Evolutionary conservation across 2,888 invertebrate species (phyloP).

Genomic region (Philhelius pedissequus): DNA sequence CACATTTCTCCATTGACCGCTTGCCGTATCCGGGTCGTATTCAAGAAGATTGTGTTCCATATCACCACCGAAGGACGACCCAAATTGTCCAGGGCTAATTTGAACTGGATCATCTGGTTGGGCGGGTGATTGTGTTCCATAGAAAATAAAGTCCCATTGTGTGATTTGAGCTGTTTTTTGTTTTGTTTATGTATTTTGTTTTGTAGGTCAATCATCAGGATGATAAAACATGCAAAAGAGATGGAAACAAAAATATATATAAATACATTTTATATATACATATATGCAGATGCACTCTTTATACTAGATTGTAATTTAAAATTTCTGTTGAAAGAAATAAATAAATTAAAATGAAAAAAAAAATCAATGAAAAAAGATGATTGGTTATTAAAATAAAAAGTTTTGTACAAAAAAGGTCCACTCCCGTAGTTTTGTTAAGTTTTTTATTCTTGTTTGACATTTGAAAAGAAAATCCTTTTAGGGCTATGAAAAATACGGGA

Average conservation of each 20-base stretch:
- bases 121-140: conserved; percentile 86
- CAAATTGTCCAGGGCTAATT: conserved; percentile 73
- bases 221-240: conserved; percentile 46
- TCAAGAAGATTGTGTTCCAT: conserved; percentile 82
- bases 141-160: conserved; percentile 90
- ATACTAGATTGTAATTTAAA: too few species aligned
- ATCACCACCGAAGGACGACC: conserved; percentile 79
- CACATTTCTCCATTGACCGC: conserved; percentile 83
- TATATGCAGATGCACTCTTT: too few species aligned
- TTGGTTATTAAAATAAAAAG: not conserved
- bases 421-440: not conserved
- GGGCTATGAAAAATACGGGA: not conserved
- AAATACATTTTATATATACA: too few species aligned
- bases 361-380: not conserved
- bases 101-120: conserved; percentile 79
- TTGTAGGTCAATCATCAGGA: conserved; percentile 23
- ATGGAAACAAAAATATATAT: not conserved
- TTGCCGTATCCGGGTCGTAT: conserved; percentile 80
- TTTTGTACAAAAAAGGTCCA: not conserved
- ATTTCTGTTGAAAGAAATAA: not conserved
- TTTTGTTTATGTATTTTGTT: conserved; percentile 33
- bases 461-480: not conserved
- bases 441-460: not conserved
- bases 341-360: not conserved
- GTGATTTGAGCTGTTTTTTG: conserved; percentile 81